These are phyloP conservation scores for Ellobium chinense DNA, from an alignment of 2,888 invertebrate species.

Conservation along the genomic window DNA sequence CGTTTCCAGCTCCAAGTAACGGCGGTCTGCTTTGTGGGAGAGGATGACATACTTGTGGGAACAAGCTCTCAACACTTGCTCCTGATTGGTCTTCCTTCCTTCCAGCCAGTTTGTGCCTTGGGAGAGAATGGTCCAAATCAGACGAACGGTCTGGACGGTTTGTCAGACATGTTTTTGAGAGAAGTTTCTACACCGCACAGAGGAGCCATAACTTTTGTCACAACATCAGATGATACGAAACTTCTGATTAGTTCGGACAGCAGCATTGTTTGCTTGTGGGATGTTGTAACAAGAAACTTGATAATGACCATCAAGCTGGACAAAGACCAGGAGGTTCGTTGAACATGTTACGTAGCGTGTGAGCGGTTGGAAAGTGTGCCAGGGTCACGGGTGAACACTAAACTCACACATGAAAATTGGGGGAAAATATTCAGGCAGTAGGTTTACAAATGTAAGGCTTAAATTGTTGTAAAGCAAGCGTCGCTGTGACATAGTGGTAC, in stretches of 20 bases:
- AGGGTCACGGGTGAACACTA: too few species aligned
- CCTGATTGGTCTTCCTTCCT: constrained; percentile 11
- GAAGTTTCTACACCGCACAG: constrained; percentile 12
- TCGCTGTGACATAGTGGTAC: too few species aligned
- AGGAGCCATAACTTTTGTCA: constrained; percentile 1
- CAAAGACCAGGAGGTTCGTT: constrained; percentile 20
- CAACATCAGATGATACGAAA: constrained; percentile 6
- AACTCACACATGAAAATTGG: too few species aligned
- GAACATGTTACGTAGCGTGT: too few species aligned
- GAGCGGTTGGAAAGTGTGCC: too few species aligned
- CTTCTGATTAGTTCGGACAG: constrained; percentile 16
- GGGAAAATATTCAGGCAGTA: too few species aligned
- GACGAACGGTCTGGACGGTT: background rate
- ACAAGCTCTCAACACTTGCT: constrained; percentile 28
- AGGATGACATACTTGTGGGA: constrained; percentile 20
- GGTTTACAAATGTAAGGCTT: too few species aligned
- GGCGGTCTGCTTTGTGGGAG: constrained; percentile 28
- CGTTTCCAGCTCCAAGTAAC: constrained; percentile 3
- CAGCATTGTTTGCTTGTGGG: constrained; percentile 30
- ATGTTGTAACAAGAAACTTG: constrained; percentile 1
- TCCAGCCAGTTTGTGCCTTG: constrained; percentile 5
- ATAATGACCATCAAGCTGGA: constrained; percentile 1
- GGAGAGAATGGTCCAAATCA: constrained; percentile 4
- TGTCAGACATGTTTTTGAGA: background rate
- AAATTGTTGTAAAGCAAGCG: too few species aligned